A percentile compares a stretch with the other conserved stretches of the same genome.
These are phyloP conservation scores for Aphyosemion australe DNA, from an alignment of 2,113 vertebrate genomes.

Conservation along the genomic window DNA sequence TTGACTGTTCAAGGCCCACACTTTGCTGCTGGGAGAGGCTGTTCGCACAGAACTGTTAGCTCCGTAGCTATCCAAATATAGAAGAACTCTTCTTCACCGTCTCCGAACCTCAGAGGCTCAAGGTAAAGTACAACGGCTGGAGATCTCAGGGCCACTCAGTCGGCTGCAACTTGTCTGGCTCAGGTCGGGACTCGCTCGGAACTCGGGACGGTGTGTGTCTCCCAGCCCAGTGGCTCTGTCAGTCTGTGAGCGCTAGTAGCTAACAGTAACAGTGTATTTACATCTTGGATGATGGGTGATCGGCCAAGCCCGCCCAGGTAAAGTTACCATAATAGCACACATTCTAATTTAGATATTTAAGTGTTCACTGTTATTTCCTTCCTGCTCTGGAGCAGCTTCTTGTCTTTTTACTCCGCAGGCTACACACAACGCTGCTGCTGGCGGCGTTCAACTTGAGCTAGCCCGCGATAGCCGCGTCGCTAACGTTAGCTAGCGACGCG, in stretches of 20 bases:
- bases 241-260: conserved; percentile 61
- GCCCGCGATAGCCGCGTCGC: conserved; percentile 60
- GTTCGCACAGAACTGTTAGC: conserved; percentile 66
- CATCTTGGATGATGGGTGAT: conserved; percentile 75
- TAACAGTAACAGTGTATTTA: conserved; percentile 69
- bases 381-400: conserved; percentile 12
- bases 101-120: conserved; percentile 76
- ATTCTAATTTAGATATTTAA: background rate
- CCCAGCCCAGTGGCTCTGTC: conserved; percentile 54
- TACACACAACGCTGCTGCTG: conserved; percentile 23
- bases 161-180: conserved; percentile 58
- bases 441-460: conserved; percentile 55
- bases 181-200: conserved; percentile 59
- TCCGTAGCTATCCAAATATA: conserved; percentile 55
- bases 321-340: conserved; percentile 44
- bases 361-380: background rate
- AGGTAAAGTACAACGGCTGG: conserved; percentile 71
- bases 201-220: conserved; percentile 57
- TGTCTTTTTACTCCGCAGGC: conserved; percentile 24
- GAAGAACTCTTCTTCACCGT: conserved; percentile 60
- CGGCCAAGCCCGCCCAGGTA: conserved; percentile 72
- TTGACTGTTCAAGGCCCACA: conserved; percentile 76
- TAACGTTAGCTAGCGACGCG: conserved; percentile 34
- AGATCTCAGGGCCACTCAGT: conserved; percentile 36
- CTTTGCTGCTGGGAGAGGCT: conserved; percentile 65